Percentiles rank a stretch among this genome's conserved stretches.
phyloP scores from a whole-genome alignment of 2,888 invertebrate species.

The Atherix ibis region DNA sequence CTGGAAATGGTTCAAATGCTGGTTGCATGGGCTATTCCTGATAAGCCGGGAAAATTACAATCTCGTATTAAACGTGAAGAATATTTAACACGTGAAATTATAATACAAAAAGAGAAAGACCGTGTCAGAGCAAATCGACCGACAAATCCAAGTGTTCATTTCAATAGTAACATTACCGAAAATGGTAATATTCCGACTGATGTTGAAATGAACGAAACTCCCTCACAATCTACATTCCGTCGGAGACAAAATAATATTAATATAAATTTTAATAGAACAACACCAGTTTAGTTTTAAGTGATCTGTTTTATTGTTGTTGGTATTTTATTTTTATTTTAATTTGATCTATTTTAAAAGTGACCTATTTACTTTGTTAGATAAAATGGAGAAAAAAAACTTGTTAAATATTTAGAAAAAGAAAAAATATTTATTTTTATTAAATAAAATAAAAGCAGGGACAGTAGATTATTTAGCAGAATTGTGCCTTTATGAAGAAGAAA shows the following conservation, averaged over 20 bases:
- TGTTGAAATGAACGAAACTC: slow-evolving; percentile 1
- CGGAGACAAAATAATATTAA: slow-evolving; percentile 7
- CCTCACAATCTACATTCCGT: slow-evolving; percentile 4
- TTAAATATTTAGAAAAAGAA: not conserved
- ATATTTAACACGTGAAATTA: slow-evolving; percentile 54
- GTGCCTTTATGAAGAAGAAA: too few species aligned
- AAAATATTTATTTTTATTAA: too few species aligned
- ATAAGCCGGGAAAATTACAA: slow-evolving; percentile 50
- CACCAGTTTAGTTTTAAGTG: slow-evolving; percentile 16
- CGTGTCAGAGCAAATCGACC: slow-evolving; percentile 4
- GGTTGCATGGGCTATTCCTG: slow-evolving; percentile 64
- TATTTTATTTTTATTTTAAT: slow-evolving; percentile 1
- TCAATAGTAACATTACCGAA: slow-evolving; percentile 2
- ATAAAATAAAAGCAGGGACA: too few species aligned
- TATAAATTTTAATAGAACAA: slow-evolving; percentile 14
- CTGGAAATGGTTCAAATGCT: slow-evolving; percentile 54
- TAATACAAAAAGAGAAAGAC: slow-evolving; percentile 50
- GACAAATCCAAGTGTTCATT: not conserved
- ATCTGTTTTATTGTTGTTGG: not conserved
- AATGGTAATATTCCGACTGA: slow-evolving; percentile 5
- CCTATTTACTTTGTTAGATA: not conserved
- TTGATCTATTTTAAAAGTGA: slow-evolving; percentile 1
- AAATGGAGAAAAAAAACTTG: not conserved
- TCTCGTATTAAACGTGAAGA: slow-evolving; percentile 57
- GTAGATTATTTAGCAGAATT: too few species aligned